Percentiles rank a stretch among this genome's conserved stretches.
These are phyloP conservation scores for Coelogynopora nodosa DNA, from an alignment of 2,888 invertebrate species.

Conservation along the genomic window DNA sequence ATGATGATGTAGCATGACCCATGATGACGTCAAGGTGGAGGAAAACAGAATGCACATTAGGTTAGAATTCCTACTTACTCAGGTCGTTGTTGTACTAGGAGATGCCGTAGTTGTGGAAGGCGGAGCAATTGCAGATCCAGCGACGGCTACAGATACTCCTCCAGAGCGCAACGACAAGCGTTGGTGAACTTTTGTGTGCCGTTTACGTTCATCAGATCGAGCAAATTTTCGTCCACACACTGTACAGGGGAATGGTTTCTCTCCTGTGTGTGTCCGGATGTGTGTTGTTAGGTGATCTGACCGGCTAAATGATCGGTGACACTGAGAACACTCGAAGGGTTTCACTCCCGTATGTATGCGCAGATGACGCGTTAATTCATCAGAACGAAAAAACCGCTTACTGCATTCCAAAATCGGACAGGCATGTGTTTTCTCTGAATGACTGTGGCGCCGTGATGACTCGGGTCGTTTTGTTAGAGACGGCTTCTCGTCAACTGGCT, in stretches of 20 bases:
- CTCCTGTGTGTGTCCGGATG: slow-evolving; percentile 82
- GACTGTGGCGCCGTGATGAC: background rate
- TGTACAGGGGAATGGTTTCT: slow-evolving; percentile 97
- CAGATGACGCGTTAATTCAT: background rate
- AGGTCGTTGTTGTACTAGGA: no score
- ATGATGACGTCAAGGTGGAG: no score
- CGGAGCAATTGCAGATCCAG: background rate
- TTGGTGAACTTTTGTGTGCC: slow-evolving; percentile 92
- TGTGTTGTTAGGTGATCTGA: slow-evolving; percentile 98
- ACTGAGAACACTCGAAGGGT: slow-evolving; percentile 93
- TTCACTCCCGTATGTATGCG: slow-evolving; percentile 72
- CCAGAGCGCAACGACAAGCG: background rate
- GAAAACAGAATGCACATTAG: no score
- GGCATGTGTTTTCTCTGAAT: background rate
- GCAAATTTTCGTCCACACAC: slow-evolving; percentile 96
- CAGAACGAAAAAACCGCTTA: background rate
- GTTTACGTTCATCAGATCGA: slow-evolving; percentile 95
- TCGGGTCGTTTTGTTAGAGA: background rate
- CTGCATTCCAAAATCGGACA: background rate
- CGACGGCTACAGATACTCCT: no score
- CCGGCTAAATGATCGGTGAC: slow-evolving; percentile 93
- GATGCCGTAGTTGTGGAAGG: no score
- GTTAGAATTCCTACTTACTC: no score
- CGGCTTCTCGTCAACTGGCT: background rate
- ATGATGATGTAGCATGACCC: no score